These are phyloP conservation scores for Potamarius usumacintae DNA, from an alignment of 2,113 vertebrate species.

Conservation along the genomic window DNA sequence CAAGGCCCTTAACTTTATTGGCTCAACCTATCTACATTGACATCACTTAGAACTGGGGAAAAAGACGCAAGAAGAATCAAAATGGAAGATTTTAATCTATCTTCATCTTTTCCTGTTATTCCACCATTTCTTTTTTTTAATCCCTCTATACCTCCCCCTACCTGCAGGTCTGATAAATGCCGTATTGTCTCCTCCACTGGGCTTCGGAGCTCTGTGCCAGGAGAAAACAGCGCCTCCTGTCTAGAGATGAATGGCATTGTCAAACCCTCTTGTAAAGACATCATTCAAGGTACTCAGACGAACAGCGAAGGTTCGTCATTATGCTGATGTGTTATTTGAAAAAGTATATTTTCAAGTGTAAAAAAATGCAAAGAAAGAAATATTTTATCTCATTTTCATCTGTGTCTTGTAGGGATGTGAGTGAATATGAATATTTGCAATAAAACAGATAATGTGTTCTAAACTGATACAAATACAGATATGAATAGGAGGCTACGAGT, in stretches of 20 bases:
- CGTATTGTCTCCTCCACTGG: conserved; percentile 48
- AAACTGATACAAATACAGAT: too few relatives aligned
- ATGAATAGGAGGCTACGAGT: too few relatives aligned
- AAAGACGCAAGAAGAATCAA: background rate
- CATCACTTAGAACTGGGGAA: too few relatives aligned
- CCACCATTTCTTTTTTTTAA: background rate
- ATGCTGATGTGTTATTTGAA: background rate
- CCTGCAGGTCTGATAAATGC: conserved; percentile 62
- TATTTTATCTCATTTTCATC: background rate
- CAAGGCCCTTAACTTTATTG: too few relatives aligned
- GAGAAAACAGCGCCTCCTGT: conserved; percentile 59
- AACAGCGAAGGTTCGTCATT: conserved; percentile 49
- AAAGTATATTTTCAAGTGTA: background rate
- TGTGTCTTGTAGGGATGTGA: background rate
- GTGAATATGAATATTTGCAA: too few relatives aligned
- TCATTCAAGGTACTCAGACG: conserved; percentile 38
- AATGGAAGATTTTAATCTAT: background rate
- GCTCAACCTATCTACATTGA: too few relatives aligned
- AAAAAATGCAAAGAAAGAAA: too few relatives aligned
- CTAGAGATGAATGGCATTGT: conserved; percentile 57
- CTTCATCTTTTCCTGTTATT: too few relatives aligned
- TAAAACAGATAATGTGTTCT: too few relatives aligned
- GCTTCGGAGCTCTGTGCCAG: conserved; percentile 49
- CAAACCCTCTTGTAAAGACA: conserved; percentile 36
- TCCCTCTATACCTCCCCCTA: background rate